phyloP scores from a whole-genome alignment of 2,113 vertebrate species.

The Corvus moneduloides region DNA sequence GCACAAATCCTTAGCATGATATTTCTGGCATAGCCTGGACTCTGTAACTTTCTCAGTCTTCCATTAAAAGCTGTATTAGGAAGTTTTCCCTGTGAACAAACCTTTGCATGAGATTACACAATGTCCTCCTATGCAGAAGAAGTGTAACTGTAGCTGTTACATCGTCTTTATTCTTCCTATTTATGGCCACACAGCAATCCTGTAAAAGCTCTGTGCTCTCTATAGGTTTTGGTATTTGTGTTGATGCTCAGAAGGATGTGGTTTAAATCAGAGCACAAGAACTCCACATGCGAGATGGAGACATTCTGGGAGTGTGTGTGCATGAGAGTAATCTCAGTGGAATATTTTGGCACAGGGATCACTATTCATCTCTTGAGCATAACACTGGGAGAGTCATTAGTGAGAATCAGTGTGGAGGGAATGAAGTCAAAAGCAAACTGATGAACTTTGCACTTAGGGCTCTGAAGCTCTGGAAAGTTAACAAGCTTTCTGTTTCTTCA shows the following conservation, averaged over 20 bases:
- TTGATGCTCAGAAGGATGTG: neutral
- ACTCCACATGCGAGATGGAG: neutral
- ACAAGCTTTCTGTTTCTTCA: constrained; percentile 25
- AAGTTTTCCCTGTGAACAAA: neutral
- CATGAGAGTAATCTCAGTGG: neutral
- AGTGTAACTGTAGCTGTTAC: neutral
- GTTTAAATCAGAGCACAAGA: neutral
- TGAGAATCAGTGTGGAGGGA: neutral
- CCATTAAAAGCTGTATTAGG: neutral
- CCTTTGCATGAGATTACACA: neutral
- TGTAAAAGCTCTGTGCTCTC: neutral
- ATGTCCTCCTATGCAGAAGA: neutral
- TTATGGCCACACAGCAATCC: neutral
- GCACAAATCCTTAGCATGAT: neutral
- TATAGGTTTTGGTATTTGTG: neutral
- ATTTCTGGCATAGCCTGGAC: neutral
- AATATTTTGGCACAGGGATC: neutral
- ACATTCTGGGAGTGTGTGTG: neutral
- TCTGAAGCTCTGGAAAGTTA: constrained; percentile 27
- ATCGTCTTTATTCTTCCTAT: neutral
- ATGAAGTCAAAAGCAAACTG: neutral
- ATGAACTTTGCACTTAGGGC: constrained; percentile 42
- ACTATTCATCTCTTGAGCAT: neutral
- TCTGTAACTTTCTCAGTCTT: neutral
- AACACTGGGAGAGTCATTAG: neutral